These are phyloP conservation scores for Rapana venosa DNA, from an alignment of 2,888 invertebrate genomes.

Conservation along the genomic window DNA sequence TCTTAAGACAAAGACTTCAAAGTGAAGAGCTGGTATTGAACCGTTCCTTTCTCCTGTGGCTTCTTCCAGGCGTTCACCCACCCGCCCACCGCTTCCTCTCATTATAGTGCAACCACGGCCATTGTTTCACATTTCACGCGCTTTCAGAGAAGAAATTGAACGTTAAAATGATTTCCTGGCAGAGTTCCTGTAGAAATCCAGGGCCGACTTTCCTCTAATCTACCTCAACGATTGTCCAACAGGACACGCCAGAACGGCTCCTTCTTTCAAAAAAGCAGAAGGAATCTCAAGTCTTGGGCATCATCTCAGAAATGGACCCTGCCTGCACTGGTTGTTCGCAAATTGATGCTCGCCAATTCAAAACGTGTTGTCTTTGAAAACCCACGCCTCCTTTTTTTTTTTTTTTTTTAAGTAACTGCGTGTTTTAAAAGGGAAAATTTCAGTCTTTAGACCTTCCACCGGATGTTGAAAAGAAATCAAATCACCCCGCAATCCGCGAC, in stretches of 20 bases:
- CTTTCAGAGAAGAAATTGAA: background rate
- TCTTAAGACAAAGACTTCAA: too few species aligned
- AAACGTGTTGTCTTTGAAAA: constrained; percentile 7
- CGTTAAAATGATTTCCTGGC: background rate
- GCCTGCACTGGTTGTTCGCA: background rate
- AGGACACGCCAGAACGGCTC: background rate
- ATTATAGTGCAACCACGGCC: background rate
- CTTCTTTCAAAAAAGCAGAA: background rate
- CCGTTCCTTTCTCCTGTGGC: too few species aligned
- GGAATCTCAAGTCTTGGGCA: background rate
- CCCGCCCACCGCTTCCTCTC: background rate
- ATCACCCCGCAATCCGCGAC: background rate
- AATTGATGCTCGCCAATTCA: background rate
- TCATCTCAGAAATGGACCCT: background rate
- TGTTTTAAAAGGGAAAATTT: background rate
- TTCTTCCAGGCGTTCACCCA: too few species aligned
- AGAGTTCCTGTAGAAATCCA: background rate
- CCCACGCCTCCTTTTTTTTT: too few species aligned
- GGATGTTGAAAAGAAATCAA: background rate
- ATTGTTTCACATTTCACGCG: background rate
- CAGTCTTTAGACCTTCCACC: background rate
- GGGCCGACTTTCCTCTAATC: background rate
- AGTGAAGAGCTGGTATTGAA: too few species aligned
- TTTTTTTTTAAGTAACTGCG: background rate
- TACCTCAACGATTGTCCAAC: background rate